phyloP scores from a whole-genome alignment of 2,888 invertebrate species.

The Bimastos eiseni region DNA sequence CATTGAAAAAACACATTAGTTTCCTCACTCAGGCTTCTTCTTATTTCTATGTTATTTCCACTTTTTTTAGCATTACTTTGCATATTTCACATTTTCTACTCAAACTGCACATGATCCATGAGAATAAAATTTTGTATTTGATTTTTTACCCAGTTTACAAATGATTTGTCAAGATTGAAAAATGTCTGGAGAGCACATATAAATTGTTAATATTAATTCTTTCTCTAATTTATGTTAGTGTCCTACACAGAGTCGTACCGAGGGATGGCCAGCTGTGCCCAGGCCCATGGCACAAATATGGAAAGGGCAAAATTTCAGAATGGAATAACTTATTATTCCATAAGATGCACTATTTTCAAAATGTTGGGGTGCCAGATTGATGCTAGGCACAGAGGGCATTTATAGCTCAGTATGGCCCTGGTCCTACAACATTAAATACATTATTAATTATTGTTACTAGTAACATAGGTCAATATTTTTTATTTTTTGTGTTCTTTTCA shows the following conservation, averaged over 20 bases:
- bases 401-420: too few relatives aligned
- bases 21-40: not conserved
- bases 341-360: too few relatives aligned
- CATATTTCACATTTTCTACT: not conserved
- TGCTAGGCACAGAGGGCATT: too few relatives aligned
- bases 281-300: too few relatives aligned
- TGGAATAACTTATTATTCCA: too few relatives aligned
- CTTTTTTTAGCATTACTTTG: not conserved
- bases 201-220: not conserved
- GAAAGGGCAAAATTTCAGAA: too few relatives aligned
- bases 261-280: too few relatives aligned
- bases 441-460: not conserved
- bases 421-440: not conserved
- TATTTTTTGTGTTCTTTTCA: not conserved
- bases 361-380: too few relatives aligned
- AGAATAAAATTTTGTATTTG: not conserved
- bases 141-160: not conserved
- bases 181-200: not conserved
- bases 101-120: too few relatives aligned
- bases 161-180: not conserved
- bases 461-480: not conserved
- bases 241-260: too few relatives aligned
- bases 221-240: not conserved
- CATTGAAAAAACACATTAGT: too few relatives aligned
- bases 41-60: not conserved